Evolutionary conservation across 2,797 vertebrate species (phyloP).

Genomic region (Cichlasoma orientale): DNA sequence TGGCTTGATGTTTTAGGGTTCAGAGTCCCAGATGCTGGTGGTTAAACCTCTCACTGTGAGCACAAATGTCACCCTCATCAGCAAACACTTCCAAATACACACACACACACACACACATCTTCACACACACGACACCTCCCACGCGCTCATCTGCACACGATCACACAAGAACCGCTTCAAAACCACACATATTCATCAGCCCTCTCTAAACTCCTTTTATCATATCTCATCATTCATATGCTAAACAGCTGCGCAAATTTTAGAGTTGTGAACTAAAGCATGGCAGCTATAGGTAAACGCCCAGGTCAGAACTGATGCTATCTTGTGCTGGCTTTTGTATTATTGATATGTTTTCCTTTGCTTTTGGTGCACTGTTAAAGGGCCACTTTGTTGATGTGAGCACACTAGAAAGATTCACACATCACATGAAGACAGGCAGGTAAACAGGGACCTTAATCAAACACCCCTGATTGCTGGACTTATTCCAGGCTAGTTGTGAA

Average conservation of each 20-base stretch:
- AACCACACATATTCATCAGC: conserved; percentile 74
- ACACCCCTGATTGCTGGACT: background rate
- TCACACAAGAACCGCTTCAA: conserved; percentile 74
- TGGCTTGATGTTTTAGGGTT: conserved; percentile 31
- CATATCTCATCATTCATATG: conserved; percentile 69
- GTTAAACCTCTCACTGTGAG: conserved; percentile 59
- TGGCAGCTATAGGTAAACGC: conserved; percentile 15
- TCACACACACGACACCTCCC: conserved; percentile 64
- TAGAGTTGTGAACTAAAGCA: conserved; percentile 22
- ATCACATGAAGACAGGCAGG: background rate
- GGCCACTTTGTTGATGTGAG: background rate
- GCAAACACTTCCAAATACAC: conserved; percentile 44
- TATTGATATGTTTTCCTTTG: background rate
- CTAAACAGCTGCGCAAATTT: conserved; percentile 54
- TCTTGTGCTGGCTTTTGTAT: background rate
- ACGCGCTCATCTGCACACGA: conserved; percentile 76
- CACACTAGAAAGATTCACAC: too few species aligned
- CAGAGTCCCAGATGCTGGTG: conserved; percentile 59
- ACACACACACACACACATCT: conserved; percentile 29
- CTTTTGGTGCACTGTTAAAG: background rate
- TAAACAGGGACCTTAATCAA: conserved; percentile 8
- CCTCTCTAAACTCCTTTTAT: conserved; percentile 69
- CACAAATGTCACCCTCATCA: conserved; percentile 71
- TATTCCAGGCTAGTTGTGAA: conserved; percentile 4
- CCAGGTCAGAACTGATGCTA: conserved; percentile 1